Evolutionary conservation across 2,888 invertebrate species (phyloP).

Genomic region (Orthosia cruda): DNA sequence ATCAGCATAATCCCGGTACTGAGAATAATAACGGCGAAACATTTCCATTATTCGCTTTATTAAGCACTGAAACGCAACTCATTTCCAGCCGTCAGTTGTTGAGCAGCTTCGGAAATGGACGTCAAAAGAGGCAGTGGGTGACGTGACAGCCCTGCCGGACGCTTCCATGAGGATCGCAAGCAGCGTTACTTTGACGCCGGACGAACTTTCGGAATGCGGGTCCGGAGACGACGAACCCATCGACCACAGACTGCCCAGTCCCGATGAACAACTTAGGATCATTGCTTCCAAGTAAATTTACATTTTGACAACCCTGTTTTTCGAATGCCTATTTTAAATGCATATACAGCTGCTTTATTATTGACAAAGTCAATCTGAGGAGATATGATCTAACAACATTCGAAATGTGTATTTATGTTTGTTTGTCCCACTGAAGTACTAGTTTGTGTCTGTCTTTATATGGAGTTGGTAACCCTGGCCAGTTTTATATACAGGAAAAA

Average conservation of each 20-base stretch:
- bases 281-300: conserved; percentile 95
- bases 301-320: conserved; percentile 39
- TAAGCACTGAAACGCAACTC: conserved; percentile 56
- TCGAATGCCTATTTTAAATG: conserved; percentile 32
- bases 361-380: conserved; percentile 37
- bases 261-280: conserved; percentile 96
- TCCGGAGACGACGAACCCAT: conserved; percentile 94
- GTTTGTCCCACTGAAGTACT: conserved; percentile 4
- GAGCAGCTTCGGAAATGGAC: conserved; percentile 97
- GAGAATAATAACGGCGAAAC: conserved; percentile 40
- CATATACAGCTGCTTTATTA: conserved; percentile 49
- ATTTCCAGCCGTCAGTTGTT: conserved; percentile 94
- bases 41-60: conserved; percentile 48
- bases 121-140: conserved; percentile 95
- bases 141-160: conserved; percentile 95
- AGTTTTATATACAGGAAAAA: conserved; percentile 1
- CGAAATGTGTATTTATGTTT: conserved; percentile 24
- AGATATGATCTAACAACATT: conserved; percentile 44
- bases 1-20: conserved; percentile 39
- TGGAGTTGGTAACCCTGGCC: background rate
- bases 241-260: conserved; percentile 97
- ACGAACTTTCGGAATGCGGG: conserved; percentile 90
- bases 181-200: conserved; percentile 88
- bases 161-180: conserved; percentile 94
- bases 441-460: background rate